phyloP scores from a whole-genome alignment of 2,113 vertebrate genomes.

The Tetrao urogallus region DNA sequence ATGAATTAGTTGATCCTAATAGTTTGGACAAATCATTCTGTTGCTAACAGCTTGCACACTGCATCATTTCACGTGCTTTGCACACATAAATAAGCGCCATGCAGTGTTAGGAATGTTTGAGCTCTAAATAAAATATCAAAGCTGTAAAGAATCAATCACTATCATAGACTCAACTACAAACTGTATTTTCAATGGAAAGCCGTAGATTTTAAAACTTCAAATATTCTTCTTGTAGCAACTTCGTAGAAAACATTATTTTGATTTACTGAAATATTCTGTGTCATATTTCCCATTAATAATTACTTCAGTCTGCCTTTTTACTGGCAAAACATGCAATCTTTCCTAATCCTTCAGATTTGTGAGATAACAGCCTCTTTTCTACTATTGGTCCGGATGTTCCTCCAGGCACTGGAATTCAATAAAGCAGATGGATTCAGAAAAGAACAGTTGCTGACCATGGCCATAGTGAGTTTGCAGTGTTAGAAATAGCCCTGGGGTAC shows the following conservation, averaged over 20 bases:
- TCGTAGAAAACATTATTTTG: not conserved
- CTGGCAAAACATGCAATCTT: not conserved
- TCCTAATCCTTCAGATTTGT: not conserved
- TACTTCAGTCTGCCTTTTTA: not conserved
- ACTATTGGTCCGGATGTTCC: not conserved
- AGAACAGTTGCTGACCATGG: not conserved
- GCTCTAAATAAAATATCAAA: not conserved
- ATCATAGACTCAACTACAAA: not conserved
- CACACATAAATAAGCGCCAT: not conserved
- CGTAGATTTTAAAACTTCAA: not conserved
- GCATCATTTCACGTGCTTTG: not conserved
- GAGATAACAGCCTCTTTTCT: not conserved
- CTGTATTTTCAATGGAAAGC: not conserved
- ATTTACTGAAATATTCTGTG: not conserved
- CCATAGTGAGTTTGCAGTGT: not conserved
- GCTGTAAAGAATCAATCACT: not conserved
- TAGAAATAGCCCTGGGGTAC: not conserved
- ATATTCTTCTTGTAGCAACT: not conserved
- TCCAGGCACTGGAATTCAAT: not conserved
- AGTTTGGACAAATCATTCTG: not conserved
- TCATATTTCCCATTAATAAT: not conserved
- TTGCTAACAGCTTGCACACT: not conserved
- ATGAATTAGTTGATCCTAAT: not conserved
- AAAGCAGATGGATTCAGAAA: not conserved
- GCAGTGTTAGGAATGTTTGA: not conserved